Evolutionary conservation across 2,888 invertebrate genomes (phyloP).

Genomic region (Agrenia bidenticulata): DNA sequence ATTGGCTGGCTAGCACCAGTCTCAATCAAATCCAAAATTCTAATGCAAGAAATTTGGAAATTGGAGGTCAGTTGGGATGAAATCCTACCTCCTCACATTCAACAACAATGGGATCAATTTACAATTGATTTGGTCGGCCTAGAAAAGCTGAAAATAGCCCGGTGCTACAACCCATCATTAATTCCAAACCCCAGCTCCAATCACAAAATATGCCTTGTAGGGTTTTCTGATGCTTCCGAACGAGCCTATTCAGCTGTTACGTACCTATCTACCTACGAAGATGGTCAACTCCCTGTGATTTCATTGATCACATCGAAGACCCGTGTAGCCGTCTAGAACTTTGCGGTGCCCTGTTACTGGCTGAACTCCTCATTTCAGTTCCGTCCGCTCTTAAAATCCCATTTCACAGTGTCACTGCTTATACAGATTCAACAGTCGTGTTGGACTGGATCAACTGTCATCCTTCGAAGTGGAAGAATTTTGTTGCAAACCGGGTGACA

Average conservation of each 20-base stretch:
- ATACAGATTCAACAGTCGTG: slow-evolving; percentile 54
- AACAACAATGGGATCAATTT: slow-evolving; percentile 18
- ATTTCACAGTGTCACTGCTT: slow-evolving; percentile 30
- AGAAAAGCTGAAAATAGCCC: neutral
- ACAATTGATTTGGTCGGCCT: neutral
- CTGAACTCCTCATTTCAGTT: slow-evolving; percentile 39
- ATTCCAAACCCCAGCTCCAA: neutral
- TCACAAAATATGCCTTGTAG: slow-evolving; percentile 34
- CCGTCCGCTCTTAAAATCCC: neutral
- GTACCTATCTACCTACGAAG: slow-evolving; percentile 34
- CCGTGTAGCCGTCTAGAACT: slow-evolving; percentile 53
- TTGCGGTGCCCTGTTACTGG: slow-evolving; percentile 52
- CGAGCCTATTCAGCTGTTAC: slow-evolving; percentile 50
- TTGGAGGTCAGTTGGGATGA: slow-evolving; percentile 52
- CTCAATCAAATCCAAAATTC: slow-evolving; percentile 47
- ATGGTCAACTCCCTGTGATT: neutral
- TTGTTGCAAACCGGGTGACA: slow-evolving; percentile 50
- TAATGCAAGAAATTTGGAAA: slow-evolving; percentile 51
- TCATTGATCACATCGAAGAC: slow-evolving; percentile 46
- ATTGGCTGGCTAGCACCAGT: slow-evolving; percentile 48
- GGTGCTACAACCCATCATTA: neutral
- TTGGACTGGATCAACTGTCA: slow-evolving; percentile 50
- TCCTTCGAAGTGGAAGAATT: slow-evolving; percentile 49
- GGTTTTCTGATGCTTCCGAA: slow-evolving; percentile 51
- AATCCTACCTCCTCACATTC: slow-evolving; percentile 26